Conservation (phyloP, 2,113 vertebrate genomes). For the Tringa solitaria region DNA sequence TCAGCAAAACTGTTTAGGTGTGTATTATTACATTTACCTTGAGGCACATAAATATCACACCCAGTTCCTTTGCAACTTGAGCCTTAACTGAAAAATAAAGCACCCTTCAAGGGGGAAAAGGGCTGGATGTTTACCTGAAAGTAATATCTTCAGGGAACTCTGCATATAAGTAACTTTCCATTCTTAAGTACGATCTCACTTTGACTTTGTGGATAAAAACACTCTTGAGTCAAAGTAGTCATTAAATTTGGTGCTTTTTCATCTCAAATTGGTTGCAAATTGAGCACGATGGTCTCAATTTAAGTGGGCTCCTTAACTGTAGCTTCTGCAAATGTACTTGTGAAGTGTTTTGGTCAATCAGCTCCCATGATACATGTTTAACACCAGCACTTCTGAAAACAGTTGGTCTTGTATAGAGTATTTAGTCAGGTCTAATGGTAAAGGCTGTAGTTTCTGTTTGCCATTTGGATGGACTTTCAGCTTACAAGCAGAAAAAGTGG, state of each 20-base stretch:
- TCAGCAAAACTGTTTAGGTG: conserved; percentile 52
- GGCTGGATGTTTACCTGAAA: conserved; percentile 1
- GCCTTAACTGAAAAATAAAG: conserved; percentile 59
- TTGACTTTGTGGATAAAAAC: not conserved
- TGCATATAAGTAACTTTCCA: not conserved
- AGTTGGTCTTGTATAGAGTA: not conserved
- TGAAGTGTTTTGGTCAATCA: not conserved
- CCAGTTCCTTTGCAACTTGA: conserved; percentile 59
- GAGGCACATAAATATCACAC: conserved; percentile 61
- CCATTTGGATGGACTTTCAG: accelerated
- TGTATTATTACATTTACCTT: conserved; percentile 46
- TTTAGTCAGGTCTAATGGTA: not conserved
- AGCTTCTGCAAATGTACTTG: not conserved
- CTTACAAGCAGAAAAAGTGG: not conserved
- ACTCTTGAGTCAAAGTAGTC: not conserved
- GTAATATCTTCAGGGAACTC: not conserved
- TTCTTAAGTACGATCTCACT: not conserved
- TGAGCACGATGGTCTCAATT: not conserved
- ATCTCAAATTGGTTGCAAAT: not conserved
- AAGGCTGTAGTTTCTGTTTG: not conserved
- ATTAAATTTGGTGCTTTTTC: not conserved
- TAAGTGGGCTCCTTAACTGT: not conserved
- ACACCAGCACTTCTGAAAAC: not conserved
- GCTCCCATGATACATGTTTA: not conserved
- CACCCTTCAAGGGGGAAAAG: not conserved